Base-by-base conservation (phyloP, 2,888 invertebrate species). In the Melangyna quadrimaculata region DNA sequence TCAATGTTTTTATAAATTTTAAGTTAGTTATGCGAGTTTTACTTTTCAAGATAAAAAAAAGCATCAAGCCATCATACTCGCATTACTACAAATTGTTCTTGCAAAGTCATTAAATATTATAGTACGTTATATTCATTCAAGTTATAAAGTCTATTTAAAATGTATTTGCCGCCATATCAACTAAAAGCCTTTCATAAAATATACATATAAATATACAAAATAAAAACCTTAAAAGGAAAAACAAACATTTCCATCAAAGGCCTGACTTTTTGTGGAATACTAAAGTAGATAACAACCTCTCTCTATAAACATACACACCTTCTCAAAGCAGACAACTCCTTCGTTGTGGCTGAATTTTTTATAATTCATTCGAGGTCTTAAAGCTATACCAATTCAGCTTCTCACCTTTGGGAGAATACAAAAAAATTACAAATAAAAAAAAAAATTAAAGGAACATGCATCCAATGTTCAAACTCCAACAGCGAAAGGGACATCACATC, bases 281-380 rank as follows among this genome's bases (percentile, higher is more conserved):
- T 9, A 9, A 24, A 27, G 24, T 37, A 40, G 2, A 14, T n/a
- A 61, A 43, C 27, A 12, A 19, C 29, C 14, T 8, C 19, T 19
- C 5, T 51, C 7, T 1, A 12, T 6, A 17, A 1, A 2, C 8
- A 24, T 9, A 32, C 12, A 9, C 12, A 9, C 4, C 17, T 24
- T 0, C 12, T 6, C 12, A 22, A 32, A n/a, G 22, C 22, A 51
- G 35, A 6, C 29, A 65, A n/a, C 51, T 67, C 10, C 67, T 37
- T 51, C 10, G n/a, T 19, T 19, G 8, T 1, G 10, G 17, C 14
- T 67, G 67, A 67, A 67, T 67, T 67, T 67, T 73, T 70, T 71
- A 65, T 77, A 80, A 75, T 75, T 72, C 75, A 80, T 84, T 80
- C 53, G 45, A 79, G 78, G 70, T 79, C 72, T 72, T 53, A 53